Conservation (phyloP, 1,140 invertebrate genomes). For the Drosophila arawakana region DNA sequence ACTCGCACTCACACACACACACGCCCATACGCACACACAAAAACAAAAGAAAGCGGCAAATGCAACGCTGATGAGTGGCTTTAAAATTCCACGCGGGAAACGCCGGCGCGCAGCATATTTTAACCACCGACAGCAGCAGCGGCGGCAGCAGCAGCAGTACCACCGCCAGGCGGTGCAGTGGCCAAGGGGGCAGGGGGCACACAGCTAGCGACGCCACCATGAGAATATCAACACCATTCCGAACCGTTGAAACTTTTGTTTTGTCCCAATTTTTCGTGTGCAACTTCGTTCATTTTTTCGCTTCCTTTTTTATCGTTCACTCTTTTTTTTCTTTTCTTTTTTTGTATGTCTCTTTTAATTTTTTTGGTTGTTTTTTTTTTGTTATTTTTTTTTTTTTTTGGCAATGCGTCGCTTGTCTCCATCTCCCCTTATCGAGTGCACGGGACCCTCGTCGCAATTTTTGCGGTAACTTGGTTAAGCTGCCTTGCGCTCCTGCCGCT, state of each 20-base stretch:
- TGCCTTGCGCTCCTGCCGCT: conserved; percentile 5
- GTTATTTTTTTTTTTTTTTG: conserved; percentile 33
- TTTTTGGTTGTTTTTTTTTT: conserved; percentile 10
- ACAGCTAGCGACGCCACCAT: conserved; percentile 33
- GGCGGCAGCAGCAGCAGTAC: not conserved
- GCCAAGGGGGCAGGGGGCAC: not conserved
- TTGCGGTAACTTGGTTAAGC: conserved; percentile 61
- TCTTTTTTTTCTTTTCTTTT: not conserved
- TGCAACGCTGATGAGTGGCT: conserved; percentile 61
- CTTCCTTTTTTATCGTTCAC: conserved; percentile 27
- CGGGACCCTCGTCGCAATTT: conserved; percentile 55
- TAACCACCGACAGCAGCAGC: conserved; percentile 43
- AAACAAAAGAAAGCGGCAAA: conserved; percentile 56
- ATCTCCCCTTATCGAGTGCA: not conserved
- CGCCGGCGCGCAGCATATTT: conserved; percentile 57
- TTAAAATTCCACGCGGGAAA: conserved; percentile 60
- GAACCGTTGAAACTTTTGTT: conserved; percentile 58
- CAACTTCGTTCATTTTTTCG: conserved; percentile 43
- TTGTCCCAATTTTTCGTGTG: conserved; percentile 69
- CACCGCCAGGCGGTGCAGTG: conserved; percentile 11
- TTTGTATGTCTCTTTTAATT: conserved; percentile 10
- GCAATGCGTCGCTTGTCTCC: conserved; percentile 38
- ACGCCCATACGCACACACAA: conserved; percentile 12
- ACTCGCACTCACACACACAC: not conserved
- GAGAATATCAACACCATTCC: conserved; percentile 72